Evolutionary conservation across 64 coral and sea anemone species (phyloP).

Genomic region (Pachyseris speciosa): DNA sequence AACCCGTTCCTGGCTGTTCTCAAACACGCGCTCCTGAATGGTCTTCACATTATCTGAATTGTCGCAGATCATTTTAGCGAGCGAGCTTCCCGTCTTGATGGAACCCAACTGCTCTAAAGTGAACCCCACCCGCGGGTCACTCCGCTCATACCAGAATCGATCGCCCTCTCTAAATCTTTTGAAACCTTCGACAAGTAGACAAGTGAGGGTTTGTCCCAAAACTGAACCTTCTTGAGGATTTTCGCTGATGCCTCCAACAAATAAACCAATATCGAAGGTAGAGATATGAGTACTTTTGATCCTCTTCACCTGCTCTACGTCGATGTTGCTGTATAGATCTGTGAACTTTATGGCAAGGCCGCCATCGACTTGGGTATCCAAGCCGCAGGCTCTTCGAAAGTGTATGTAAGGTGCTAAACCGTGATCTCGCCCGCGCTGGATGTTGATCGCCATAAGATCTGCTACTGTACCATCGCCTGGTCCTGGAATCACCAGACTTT

Average conservation of each 20-base stretch:
- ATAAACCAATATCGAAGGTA: not conserved
- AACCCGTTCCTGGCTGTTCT: not conserved
- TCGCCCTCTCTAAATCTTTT: not conserved
- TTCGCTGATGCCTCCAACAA: conserved; percentile 5
- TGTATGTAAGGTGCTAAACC: conserved; percentile 61
- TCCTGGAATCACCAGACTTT: conserved; percentile 1
- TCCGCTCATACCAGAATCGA: conserved; percentile 28
- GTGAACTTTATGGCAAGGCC: conserved; percentile 9
- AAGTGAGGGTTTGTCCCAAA: conserved; percentile 3
- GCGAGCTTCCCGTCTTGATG: not conserved
- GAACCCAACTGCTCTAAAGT: not conserved
- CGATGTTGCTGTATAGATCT: not conserved
- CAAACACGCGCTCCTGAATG: conserved; percentile 7
- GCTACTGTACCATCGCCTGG: not conserved
- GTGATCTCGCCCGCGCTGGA: conserved; percentile 69
- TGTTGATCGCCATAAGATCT: conserved; percentile 70
- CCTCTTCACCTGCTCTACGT: not conserved
- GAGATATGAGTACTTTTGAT: not conserved
- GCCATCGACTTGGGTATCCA: not conserved
- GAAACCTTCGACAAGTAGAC: not conserved
- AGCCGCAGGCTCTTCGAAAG: conserved; percentile 13
- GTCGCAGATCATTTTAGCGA: conserved; percentile 8
- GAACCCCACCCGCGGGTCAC: conserved; percentile 3
- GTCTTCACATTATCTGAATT: conserved; percentile 2
- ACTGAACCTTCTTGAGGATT: not conserved